These are phyloP conservation scores for Trinectes maculatus DNA, from an alignment of 2,113 vertebrate genomes.

Conservation along the genomic window DNA sequence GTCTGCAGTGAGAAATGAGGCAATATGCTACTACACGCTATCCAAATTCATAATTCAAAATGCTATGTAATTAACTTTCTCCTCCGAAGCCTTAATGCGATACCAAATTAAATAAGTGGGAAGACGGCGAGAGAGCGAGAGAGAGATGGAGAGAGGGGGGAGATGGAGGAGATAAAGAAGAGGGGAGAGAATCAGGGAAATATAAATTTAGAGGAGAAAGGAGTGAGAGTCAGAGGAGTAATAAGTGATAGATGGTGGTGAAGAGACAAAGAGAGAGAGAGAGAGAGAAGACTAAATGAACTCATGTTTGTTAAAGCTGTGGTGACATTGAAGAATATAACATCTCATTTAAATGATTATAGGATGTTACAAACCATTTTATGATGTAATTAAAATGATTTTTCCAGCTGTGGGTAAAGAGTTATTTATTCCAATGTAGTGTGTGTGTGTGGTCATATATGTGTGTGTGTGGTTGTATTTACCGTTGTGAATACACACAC, in stretches of 20 bases:
- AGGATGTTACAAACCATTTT: no score
- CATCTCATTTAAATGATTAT: no score
- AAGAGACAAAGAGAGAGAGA: constrained; percentile 14
- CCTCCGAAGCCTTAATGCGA: constrained; percentile 56
- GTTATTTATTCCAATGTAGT: no score
- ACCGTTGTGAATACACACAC: no score
- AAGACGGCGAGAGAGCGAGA: not conserved
- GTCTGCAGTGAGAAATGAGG: constrained; percentile 48
- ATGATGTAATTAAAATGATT: no score
- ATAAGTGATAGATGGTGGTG: no score
- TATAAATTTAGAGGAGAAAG: not conserved
- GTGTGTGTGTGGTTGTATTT: no score
- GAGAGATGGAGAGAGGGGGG: constrained; percentile 9
- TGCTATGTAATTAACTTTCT: constrained; percentile 67
- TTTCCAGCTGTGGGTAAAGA: no score
- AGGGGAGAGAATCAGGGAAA: not conserved
- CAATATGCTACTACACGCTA: constrained; percentile 58
- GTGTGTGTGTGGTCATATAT: no score
- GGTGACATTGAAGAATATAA: no score
- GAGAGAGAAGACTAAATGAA: no score
- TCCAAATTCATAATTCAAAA: constrained; percentile 67
- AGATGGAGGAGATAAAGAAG: not conserved
- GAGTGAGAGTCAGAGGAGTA: not conserved
- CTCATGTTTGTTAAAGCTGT: no score
- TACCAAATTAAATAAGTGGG: constrained; percentile 59